Evolutionary conservation across 2,888 invertebrate species (phyloP).

Genomic region (Cyrtodaria siliqua): DNA sequence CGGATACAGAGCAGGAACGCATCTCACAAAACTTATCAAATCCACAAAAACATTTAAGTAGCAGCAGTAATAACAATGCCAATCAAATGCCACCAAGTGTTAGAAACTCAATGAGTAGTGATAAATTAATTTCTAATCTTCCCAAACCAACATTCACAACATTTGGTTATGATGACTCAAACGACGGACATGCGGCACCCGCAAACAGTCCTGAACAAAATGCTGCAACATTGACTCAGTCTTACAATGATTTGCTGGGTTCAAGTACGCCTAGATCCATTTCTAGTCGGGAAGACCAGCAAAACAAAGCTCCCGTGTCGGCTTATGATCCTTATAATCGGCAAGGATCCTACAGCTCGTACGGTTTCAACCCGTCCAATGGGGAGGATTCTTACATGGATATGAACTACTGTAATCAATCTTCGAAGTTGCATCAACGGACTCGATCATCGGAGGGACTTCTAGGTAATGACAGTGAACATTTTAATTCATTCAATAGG

Average conservation of each 20-base stretch:
- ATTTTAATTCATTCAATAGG: conserved; percentile 17
- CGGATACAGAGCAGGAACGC: background rate
- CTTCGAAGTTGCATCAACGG: conserved; percentile 34
- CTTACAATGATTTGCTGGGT: conserved; percentile 19
- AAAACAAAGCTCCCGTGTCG: background rate
- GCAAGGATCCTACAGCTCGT: conserved; percentile 47
- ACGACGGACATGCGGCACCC: conserved; percentile 15
- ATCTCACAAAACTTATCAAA: background rate
- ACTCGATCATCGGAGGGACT: conserved; percentile 56
- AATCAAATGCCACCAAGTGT: conserved; percentile 9
- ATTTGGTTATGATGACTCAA: conserved; percentile 65
- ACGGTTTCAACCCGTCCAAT: conserved; percentile 46
- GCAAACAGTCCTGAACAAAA: conserved; percentile 36
- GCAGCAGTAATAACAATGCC: too few relatives aligned
- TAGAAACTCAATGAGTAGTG: conserved; percentile 52
- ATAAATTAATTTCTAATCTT: conserved; percentile 31
- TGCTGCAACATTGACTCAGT: background rate
- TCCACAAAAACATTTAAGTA: background rate
- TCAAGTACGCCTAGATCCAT: conserved; percentile 30
- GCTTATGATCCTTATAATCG: conserved; percentile 12
- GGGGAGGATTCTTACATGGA: conserved; percentile 55
- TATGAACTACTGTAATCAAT: conserved; percentile 34
- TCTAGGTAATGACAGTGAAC: conserved; percentile 35
- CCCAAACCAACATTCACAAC: conserved; percentile 70
- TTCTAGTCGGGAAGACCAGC: conserved; percentile 28